phyloP scores from a whole-genome alignment of 2,797 vertebrate species.

The Ispidina lecontei region DNA sequence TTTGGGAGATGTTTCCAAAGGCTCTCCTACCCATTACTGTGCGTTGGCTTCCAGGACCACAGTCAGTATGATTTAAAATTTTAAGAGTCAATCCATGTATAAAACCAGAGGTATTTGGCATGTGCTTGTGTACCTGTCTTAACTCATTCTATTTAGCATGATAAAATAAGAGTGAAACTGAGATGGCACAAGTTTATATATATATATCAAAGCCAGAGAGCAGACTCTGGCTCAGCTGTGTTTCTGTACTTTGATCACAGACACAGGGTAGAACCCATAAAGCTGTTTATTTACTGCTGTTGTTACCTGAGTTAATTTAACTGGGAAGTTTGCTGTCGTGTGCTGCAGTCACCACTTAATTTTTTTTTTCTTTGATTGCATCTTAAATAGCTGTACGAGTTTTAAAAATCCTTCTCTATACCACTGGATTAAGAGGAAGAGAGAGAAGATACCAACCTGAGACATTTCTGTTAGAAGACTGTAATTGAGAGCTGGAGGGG shows the following conservation, averaged over 20 bases:
- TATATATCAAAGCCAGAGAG: neutral
- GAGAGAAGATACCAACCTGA: neutral
- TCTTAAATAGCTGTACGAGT: neutral
- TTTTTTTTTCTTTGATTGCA: neutral
- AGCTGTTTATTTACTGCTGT: neutral
- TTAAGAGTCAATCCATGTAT: neutral
- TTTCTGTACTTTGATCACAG: neutral
- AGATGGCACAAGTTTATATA: neutral
- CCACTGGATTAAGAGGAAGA: neutral
- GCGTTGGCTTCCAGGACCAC: neutral
- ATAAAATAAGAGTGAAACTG: neutral
- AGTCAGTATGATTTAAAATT: neutral
- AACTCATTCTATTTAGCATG: neutral
- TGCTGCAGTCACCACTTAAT: neutral
- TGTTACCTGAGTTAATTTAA: neutral
- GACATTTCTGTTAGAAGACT: neutral
- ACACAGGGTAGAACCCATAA: neutral
- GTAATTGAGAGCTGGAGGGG: neutral
- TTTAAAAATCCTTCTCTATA: neutral
- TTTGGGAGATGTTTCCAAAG: constrained; percentile 25
- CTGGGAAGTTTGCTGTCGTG: accelerated
- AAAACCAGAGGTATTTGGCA: neutral
- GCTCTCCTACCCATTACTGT: neutral
- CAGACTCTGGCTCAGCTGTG: neutral
- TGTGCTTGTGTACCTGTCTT: neutral